A percentile compares a stretch with the other conserved stretches of the same genome.
Conservation (phyloP, 1,140 invertebrate genomes). For the Cotesia chilonis region DNA sequence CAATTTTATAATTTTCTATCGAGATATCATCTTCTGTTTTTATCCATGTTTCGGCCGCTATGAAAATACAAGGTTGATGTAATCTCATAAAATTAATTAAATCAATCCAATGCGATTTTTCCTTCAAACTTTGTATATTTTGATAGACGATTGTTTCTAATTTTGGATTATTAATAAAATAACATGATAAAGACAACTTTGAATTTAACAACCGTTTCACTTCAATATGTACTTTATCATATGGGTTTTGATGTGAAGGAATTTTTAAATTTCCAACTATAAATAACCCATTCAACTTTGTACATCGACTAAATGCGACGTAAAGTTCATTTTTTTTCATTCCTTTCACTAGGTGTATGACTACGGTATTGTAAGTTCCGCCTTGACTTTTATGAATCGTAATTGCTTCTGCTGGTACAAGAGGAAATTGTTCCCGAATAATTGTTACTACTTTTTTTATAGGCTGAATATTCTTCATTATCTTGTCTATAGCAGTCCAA, state of each 20-base stretch:
- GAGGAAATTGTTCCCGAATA: not conserved
- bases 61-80: not conserved
- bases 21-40: too few relatives aligned
- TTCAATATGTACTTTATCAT: conserved; percentile 22
- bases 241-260: conserved; percentile 18
- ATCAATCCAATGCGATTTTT: conserved; percentile 32
- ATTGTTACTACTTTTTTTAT: not conserved
- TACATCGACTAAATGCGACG: conserved; percentile 37
- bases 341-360: conserved; percentile 27
- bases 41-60: too few relatives aligned
- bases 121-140: conserved; percentile 27
- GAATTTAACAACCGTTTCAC: conserved; percentile 15
- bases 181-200: conserved; percentile 29
- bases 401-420: conserved; percentile 42
- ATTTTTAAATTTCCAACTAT: conserved; percentile 27
- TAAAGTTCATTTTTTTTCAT: conserved; percentile 25
- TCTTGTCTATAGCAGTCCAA: not conserved
- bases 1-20: too few relatives aligned
- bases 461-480: not conserved
- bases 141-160: conserved; percentile 29
- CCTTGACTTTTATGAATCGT: conserved; percentile 46
- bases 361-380: conserved; percentile 39
- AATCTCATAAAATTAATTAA: conserved; percentile 25
- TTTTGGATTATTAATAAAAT: conserved; percentile 1
- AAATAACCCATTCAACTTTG: conserved; percentile 29